Percentiles rank a stretch among this genome's conserved stretches.
Evolutionary conservation across 2,113 vertebrate genomes (phyloP).

Genomic region (Pseudopodoces humilis): DNA sequence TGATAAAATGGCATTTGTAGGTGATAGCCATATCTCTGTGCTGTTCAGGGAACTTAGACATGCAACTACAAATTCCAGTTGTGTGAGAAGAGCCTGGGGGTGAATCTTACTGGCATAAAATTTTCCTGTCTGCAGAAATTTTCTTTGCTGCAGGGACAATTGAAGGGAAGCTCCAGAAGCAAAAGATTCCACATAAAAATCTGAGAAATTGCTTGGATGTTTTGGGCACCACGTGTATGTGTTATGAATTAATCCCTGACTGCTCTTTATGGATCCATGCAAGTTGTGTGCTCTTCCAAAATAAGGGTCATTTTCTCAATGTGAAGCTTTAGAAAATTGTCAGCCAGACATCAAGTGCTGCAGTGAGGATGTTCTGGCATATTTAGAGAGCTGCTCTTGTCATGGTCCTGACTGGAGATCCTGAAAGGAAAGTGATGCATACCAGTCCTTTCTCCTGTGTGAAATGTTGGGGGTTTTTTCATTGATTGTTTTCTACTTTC

Average conservation of each 20-base stretch:
- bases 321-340: not conserved
- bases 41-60: accelerated
- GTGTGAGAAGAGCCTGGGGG: not conserved
- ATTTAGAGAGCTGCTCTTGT: not conserved
- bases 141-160: not conserved
- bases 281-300: not conserved
- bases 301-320: not conserved
- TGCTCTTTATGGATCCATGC: not conserved
- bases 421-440: not conserved
- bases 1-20: not conserved
- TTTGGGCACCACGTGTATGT: accelerated
- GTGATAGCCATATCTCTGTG: not conserved
- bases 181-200: not conserved
- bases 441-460: not conserved
- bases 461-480: accelerated
- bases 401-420: not conserved
- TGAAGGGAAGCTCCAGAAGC: not conserved
- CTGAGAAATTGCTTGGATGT: not conserved
- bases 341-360: accelerated
- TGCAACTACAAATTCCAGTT: not conserved
- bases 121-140: not conserved
- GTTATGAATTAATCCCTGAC: not conserved
- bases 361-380: not conserved
- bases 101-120: not conserved
- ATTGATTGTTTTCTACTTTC: not conserved